phyloP scores from a whole-genome alignment of 2,888 invertebrate species.

The Aromia moschata region DNA sequence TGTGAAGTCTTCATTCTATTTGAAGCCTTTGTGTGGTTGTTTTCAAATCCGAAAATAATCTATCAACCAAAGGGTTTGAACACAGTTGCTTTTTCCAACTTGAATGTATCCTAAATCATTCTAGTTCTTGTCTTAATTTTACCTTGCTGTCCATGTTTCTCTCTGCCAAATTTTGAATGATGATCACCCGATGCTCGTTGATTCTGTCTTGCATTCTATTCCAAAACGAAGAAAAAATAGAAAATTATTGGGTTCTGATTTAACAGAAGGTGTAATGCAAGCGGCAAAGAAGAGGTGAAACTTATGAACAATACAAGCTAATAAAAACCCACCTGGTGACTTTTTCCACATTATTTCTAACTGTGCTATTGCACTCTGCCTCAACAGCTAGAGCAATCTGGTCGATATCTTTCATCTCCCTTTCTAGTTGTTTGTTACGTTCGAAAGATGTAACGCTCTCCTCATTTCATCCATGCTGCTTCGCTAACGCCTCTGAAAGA shows the following conservation, averaged over 20 bases:
- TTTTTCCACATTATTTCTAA: conserved; percentile 69
- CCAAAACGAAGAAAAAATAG: no score
- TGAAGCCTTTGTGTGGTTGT: conserved; percentile 89
- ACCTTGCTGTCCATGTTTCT: conserved; percentile 54
- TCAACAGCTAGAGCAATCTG: conserved; percentile 79
- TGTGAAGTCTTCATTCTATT: conserved; percentile 83
- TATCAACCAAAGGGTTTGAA: conserved; percentile 81
- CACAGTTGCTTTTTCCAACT: conserved; percentile 76
- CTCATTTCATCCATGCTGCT: conserved; percentile 86
- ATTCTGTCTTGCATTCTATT: conserved; percentile 63
- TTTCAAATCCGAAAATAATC: conserved; percentile 81
- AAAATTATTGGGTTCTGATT: no score
- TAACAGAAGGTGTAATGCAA: no score
- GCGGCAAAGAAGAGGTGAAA: conserved; percentile 10
- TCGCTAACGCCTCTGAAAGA: conserved; percentile 66
- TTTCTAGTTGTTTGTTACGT: conserved; percentile 74
- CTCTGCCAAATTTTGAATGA: no score
- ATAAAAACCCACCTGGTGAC: conserved; percentile 56
- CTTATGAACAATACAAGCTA: not conserved
- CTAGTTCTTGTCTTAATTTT: conserved; percentile 71
- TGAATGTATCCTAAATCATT: conserved; percentile 86
- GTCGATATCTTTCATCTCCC: conserved; percentile 78
- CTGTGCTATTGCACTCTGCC: conserved; percentile 76
- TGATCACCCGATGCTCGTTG: conserved; percentile 61
- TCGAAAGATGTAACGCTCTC: conserved; percentile 76